Conservation (phyloP, 1,140 invertebrate genomes). For the Hycleus phaleratus region DNA sequence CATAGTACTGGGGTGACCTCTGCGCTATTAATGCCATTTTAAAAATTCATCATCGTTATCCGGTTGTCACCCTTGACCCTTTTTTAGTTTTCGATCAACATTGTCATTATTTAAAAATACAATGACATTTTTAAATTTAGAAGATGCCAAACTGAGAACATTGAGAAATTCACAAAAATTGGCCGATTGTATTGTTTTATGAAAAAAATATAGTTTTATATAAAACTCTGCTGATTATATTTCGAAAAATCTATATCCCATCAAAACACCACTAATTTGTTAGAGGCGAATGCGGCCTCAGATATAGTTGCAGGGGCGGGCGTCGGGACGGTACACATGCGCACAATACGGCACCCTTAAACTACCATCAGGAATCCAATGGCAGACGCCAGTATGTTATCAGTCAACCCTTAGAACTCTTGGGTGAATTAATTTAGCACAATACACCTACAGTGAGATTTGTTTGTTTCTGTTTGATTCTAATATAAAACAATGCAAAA, state of each 20-base stretch:
- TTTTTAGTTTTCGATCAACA: constrained; percentile 21
- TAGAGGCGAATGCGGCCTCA: constrained; percentile 36
- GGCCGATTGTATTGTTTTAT: too few relatives aligned
- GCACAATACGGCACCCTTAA: constrained; percentile 19
- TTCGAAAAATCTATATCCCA: constrained; percentile 41
- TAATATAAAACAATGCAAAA: neutral
- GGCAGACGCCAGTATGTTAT: constrained; percentile 28
- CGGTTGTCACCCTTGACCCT: constrained; percentile 18
- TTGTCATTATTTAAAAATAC: too few relatives aligned
- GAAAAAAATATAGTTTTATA: neutral
- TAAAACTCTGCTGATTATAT: constrained; percentile 32
- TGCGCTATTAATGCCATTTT: constrained; percentile 20
- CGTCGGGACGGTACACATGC: constrained; percentile 29
- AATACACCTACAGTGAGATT: neutral
- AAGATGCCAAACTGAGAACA: too few relatives aligned
- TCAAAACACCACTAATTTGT: constrained; percentile 42
- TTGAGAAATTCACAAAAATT: too few relatives aligned
- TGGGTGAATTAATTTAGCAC: constrained; percentile 12
- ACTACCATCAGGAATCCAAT: constrained; percentile 29
- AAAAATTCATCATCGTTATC: constrained; percentile 22
- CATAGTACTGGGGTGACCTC: constrained; percentile 6
- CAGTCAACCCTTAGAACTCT: constrained; percentile 26
- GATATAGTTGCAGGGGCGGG: constrained; percentile 27
- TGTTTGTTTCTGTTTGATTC: neutral
- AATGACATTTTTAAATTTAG: too few relatives aligned